Evolutionary conservation across 2,797 vertebrate genomes (phyloP).

Genomic region (Chloroceryle inda): DNA sequence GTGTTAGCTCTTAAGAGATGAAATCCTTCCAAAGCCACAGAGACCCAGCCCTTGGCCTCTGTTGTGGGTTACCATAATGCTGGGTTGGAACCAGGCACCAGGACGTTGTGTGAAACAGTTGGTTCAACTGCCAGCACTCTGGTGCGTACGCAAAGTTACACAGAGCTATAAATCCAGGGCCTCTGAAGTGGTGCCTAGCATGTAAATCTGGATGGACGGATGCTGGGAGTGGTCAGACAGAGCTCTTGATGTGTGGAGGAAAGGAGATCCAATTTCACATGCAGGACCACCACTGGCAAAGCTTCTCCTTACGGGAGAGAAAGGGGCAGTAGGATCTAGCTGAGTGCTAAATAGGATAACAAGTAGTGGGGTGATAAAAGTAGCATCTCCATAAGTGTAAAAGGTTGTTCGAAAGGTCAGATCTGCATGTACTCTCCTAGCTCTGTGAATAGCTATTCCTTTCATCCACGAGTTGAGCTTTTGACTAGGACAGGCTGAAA

Average conservation of each 20-base stretch:
- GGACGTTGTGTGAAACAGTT: not conserved
- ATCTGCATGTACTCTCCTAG: not conserved
- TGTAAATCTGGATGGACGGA: not conserved
- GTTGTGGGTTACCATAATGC: not conserved
- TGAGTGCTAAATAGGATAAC: not conserved
- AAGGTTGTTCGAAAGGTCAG: conserved; percentile 40
- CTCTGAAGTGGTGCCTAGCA: not conserved
- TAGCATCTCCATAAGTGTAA: not conserved
- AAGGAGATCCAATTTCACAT: not conserved
- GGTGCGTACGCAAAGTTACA: not conserved
- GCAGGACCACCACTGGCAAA: not conserved
- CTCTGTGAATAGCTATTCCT: conserved; percentile 12
- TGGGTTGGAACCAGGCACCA: not conserved
- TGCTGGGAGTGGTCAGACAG: not conserved
- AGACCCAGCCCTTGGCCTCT: not conserved
- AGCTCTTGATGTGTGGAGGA: not conserved
- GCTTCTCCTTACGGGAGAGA: not conserved
- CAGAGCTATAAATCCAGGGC: not conserved
- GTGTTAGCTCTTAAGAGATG: not conserved
- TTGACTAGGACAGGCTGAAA: not conserved
- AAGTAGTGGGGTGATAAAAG: not conserved
- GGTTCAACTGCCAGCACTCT: not conserved
- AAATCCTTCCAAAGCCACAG: not conserved
- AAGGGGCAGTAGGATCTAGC: not conserved
- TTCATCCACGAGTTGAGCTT: conserved; percentile 14